These are phyloP conservation scores for Drosophila watanabei DNA, from an alignment of 1,140 invertebrate genomes.

Conservation along the genomic window DNA sequence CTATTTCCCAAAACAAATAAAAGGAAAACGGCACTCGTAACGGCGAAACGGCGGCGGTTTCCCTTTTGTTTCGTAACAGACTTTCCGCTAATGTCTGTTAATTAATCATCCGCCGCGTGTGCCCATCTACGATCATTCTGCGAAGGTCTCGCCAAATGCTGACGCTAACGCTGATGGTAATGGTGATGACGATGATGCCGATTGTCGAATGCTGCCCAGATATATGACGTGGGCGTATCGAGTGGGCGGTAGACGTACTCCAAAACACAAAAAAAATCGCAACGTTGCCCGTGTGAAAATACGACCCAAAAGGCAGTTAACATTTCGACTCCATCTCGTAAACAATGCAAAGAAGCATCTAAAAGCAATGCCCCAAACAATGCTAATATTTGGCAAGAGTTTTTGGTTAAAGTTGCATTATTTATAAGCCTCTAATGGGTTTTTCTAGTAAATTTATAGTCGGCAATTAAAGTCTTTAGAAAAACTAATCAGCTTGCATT, in stretches of 20 bases:
- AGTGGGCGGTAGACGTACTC: conserved; percentile 20
- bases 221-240: conserved; percentile 40
- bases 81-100: conserved; percentile 63
- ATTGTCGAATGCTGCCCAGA: conserved; percentile 40
- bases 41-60: conserved; percentile 37
- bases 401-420: conserved; percentile 11
- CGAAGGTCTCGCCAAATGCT: conserved; percentile 60
- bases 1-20: conserved; percentile 8
- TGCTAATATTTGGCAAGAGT: conserved; percentile 31
- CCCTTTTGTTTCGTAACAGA: conserved; percentile 61
- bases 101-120: conserved; percentile 69
- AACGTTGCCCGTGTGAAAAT: conserved; percentile 38
- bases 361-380: conserved; percentile 11
- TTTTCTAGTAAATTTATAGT: neutral
- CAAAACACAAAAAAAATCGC: conserved; percentile 36
- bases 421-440: conserved; percentile 7
- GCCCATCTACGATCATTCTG: conserved; percentile 42
- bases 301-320: conserved; percentile 40
- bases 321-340: conserved; percentile 31
- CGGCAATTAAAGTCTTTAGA: neutral
- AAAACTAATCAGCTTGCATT: conserved; percentile 2
- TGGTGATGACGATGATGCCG: conserved; percentile 34
- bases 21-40: conserved; percentile 24
- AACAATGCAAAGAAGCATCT: conserved; percentile 31
- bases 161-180: conserved; percentile 49